Evolutionary conservation across 2,888 invertebrate genomes (phyloP), one percentile per base, ranked within the genome.

Genomic region (Pyrrhosoma nymphula): DNA sequence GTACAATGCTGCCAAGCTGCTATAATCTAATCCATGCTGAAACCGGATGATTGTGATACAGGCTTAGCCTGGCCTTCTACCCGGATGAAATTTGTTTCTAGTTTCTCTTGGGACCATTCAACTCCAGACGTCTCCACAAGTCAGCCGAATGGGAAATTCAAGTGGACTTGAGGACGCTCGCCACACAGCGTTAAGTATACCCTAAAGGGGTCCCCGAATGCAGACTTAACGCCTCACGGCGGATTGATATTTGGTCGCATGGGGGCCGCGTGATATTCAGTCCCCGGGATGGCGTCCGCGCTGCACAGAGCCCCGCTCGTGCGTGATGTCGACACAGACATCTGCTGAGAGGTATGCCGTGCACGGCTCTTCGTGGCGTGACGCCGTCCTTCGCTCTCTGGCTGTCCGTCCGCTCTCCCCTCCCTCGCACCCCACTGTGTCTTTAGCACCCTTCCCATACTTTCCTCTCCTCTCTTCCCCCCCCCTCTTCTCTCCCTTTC

Each of bases 291-390:
- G 69, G 93, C 69, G 47, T 39, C 56, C 39, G 91, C 63, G 63
- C 56, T n/a, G 69, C 26, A 26, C 6, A 26, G 89, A 10, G 55
- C 55, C 55, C 47, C 39, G 39, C 69, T 23, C 63, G 35, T 26
- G 63, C 47, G 69, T 23, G 30, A 93, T 93, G 93, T 93, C 93
- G 93, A 93, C 91, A 91, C 91, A 23, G 91, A 69, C 93, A 93
- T 93, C 93, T 93, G 69, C 93, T 93, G 30, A 69, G 75, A 93
- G 93, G 93, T 93, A 93, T 93, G 93, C 93, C 69, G 93, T n/a
- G 63, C 93, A 93, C 93, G 93, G 93, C n/a, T 93, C 93, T 93
- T 75, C 47, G 69, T 93, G 93, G 93, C 93, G 93, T 93, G 93
- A 93, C 93, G 69, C 69, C 39, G 91, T 91, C 91, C 91, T 91